phyloP scores from a whole-genome alignment of 2,888 invertebrate species.

The Venustoraphidia nigricollis region DNA sequence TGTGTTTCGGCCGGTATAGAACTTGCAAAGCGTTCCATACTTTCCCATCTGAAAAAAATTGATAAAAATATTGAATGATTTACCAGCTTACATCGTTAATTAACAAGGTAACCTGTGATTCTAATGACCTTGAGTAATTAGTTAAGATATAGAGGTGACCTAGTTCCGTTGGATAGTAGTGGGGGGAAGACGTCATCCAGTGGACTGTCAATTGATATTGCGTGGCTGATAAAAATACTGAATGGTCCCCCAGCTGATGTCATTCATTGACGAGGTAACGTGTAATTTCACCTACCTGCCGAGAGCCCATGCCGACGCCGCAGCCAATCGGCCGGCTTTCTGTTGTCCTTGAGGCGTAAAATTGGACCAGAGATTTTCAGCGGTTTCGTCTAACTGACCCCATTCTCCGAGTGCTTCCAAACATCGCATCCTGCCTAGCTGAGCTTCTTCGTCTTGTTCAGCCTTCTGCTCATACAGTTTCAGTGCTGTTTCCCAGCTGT shows the following conservation, averaged over 20 bases:
- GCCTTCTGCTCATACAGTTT: constrained; percentile 70
- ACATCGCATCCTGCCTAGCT: constrained; percentile 76
- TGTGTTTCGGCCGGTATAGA: constrained; percentile 85
- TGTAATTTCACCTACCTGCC: constrained; percentile 33
- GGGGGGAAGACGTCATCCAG: too few relatives aligned
- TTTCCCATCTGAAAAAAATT: constrained; percentile 64
- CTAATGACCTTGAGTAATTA: too few relatives aligned
- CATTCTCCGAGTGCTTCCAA: constrained; percentile 95
- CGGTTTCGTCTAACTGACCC: constrained; percentile 70
- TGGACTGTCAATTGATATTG: too few relatives aligned
- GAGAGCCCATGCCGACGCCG: constrained; percentile 91
- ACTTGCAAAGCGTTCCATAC: constrained; percentile 75
- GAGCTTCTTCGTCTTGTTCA: constrained; percentile 33
- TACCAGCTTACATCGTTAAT: too few relatives aligned
- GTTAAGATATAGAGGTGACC: too few relatives aligned
- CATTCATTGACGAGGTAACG: too few relatives aligned
- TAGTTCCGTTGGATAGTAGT: too few relatives aligned
- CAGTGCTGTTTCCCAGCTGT: constrained; percentile 96
- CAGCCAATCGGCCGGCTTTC: constrained; percentile 76
- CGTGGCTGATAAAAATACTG: too few relatives aligned
- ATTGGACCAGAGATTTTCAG: constrained; percentile 60
- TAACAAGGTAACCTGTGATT: too few relatives aligned
- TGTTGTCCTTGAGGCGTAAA: constrained; percentile 34
- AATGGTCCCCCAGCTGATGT: too few relatives aligned
- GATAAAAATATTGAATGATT: too few relatives aligned